A percentile compares a stretch with the other conserved stretches of the same genome.
These are phyloP conservation scores for Habroteleia sp. DNA, from an alignment of 2,888 invertebrate species.

Conservation along the genomic window DNA sequence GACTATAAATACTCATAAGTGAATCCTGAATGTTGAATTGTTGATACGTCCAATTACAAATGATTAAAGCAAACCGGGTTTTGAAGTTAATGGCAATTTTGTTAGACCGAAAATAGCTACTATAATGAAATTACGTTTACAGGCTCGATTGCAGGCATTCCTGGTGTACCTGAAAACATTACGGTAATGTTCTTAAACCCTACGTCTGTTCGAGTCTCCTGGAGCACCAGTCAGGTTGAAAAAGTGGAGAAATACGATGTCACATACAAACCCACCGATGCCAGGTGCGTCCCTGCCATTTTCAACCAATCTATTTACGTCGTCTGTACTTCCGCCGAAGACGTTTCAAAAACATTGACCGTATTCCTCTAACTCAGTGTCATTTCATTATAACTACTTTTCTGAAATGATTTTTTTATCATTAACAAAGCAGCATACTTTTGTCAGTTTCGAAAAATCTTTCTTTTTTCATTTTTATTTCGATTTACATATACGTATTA, in stretches of 20 bases:
- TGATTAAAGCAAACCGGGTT: conserved; percentile 16
- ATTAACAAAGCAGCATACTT: too few relatives aligned
- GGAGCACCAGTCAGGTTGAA: conserved; percentile 90
- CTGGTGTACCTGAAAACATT: conserved; percentile 91
- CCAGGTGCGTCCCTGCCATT: conserved; percentile 86
- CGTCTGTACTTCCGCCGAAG: conserved; percentile 46
- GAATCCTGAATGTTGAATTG: conserved; percentile 7
- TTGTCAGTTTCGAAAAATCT: not conserved
- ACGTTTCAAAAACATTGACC: conserved; percentile 52
- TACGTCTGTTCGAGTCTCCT: conserved; percentile 91
- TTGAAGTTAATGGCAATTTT: not conserved
- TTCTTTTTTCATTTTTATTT: conserved; percentile 1
- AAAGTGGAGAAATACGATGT: conserved; percentile 94
- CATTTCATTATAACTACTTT: conserved; percentile 40
- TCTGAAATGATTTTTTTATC: too few relatives aligned
- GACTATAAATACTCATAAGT: too few relatives aligned
- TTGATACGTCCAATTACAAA: conserved; percentile 30
- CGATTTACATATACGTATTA: too few relatives aligned
- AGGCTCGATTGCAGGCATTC: conserved; percentile 90
- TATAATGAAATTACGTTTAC: conserved; percentile 68
- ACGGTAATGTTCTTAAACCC: conserved; percentile 93
- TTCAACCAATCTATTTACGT: conserved; percentile 52
- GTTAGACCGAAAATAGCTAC: conserved; percentile 17
- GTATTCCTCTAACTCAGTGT: conserved; percentile 36
- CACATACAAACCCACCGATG: conserved; percentile 94